phyloP scores from a whole-genome alignment of 1,140 invertebrate species.

The Aphis gossypii region DNA sequence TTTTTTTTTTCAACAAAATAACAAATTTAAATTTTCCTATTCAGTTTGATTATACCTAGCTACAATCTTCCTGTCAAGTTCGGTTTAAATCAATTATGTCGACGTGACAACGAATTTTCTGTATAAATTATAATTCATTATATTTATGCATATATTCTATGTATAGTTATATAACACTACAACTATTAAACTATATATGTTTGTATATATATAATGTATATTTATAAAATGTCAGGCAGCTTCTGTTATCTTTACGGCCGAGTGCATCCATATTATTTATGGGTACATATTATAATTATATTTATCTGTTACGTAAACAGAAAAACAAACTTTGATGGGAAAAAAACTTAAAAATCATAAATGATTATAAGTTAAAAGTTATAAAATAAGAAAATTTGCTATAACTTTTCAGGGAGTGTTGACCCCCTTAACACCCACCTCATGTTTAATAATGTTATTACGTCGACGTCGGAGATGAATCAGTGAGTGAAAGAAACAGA shows the following conservation, averaged over 20 bases:
- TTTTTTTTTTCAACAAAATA: neutral
- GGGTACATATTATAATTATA: neutral
- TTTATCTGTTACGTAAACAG: neutral
- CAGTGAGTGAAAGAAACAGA: neutral
- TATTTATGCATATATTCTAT: neutral
- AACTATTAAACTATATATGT: neutral
- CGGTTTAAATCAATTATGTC: neutral
- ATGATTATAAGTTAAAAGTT: neutral
- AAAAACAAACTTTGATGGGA: neutral
- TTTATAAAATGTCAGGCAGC: neutral
- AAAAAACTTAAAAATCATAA: neutral
- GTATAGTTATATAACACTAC: neutral
- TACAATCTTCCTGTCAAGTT: neutral
- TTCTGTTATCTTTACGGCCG: neutral
- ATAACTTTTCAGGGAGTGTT: neutral
- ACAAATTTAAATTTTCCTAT: neutral
- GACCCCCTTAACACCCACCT: neutral
- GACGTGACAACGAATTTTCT: neutral
- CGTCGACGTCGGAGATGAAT: neutral
- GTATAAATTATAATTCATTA: constrained; percentile 9
- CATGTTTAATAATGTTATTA: neutral
- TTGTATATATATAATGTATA: neutral
- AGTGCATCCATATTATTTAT: neutral
- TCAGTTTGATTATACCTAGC: neutral
- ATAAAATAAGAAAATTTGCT: neutral